phyloP scores from a whole-genome alignment of 2,797 vertebrate genomes.

The Notoglanidium macrostoma region DNA sequence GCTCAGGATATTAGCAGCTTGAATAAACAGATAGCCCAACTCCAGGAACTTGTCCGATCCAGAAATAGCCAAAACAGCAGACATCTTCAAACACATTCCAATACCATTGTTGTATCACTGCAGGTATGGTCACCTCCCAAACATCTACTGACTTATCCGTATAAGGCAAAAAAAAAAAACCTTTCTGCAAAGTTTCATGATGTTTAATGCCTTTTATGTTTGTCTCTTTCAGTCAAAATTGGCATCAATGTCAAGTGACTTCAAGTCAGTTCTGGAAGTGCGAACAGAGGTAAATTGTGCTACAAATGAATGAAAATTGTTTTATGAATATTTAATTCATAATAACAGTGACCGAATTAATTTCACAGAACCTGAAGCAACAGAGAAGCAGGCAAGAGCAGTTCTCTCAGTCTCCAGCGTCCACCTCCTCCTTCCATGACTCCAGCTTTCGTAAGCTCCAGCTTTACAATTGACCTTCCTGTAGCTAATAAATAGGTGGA shows the following conservation, averaged over 20 bases:
- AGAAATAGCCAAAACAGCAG: constrained; percentile 74
- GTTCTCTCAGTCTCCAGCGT: constrained; percentile 73
- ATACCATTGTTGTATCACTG: constrained; percentile 79
- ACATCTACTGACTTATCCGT: not conserved
- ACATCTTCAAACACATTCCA: constrained; percentile 81
- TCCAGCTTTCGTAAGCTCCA: constrained; percentile 73
- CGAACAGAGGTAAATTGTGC: constrained; percentile 78
- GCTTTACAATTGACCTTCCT: not conserved
- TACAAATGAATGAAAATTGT: not conserved
- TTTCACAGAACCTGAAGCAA: constrained; percentile 77
- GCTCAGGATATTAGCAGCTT: constrained; percentile 80
- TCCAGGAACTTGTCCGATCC: constrained; percentile 78
- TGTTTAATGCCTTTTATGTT: constrained; percentile 9
- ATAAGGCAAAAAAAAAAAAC: not conserved
- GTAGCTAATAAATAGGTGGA: not conserved
- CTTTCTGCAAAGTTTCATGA: not conserved
- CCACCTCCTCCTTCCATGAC: constrained; percentile 68
- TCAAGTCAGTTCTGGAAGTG: constrained; percentile 83
- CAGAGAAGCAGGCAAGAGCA: constrained; percentile 79
- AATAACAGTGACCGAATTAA: not conserved
- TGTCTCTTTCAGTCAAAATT: constrained; percentile 74
- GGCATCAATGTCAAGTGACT: constrained; percentile 83
- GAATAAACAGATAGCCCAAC: constrained; percentile 83
- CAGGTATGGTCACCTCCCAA: constrained; percentile 61
- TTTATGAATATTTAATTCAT: not conserved